A percentile compares a stretch with the other conserved stretches of the same genome.
Conservation (phyloP, 2,113 vertebrate species). For the Brachyistius frenatus region DNA sequence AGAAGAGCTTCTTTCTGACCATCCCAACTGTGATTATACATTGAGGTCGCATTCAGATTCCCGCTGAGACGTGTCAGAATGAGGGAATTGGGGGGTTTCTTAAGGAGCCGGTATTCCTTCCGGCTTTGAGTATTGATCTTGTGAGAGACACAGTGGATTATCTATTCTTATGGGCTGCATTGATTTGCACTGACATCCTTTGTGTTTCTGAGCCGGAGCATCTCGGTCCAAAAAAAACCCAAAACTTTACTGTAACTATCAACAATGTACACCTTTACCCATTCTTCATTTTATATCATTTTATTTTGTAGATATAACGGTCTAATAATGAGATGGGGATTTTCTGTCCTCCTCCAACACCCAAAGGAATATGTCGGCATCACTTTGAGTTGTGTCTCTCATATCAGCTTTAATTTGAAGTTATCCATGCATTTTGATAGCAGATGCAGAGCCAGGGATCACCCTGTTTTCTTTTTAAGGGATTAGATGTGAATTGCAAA, state of each 20-base stretch:
- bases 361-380: conserved; percentile 21
- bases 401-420: conserved; percentile 39
- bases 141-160: conserved; percentile 34
- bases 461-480: conserved; percentile 36
- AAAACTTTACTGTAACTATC: not conserved
- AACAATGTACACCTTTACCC: not conserved
- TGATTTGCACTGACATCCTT: conserved; percentile 27
- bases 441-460: conserved; percentile 51
- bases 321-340: conserved; percentile 38
- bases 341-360: conserved; percentile 6
- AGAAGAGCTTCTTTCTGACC: conserved; percentile 15
- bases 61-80: conserved; percentile 39
- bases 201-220: conserved; percentile 5
- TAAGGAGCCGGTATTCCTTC: conserved; percentile 39
- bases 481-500: conserved; percentile 65
- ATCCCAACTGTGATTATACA: conserved; percentile 10
- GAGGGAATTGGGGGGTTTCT: conserved; percentile 26
- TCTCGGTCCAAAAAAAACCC: not conserved
- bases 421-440: conserved; percentile 34
- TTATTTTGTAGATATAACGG: not conserved
- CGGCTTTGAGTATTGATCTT: conserved; percentile 51
- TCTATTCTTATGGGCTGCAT: conserved; percentile 27
- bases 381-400: conserved; percentile 27
- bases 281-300: not conserved
- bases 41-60: conserved; percentile 39